Percentiles rank a stretch among this genome's conserved stretches.
Conservation (phyloP, 2,888 invertebrate genomes). For the Caenorhabditis virilis region DNA sequence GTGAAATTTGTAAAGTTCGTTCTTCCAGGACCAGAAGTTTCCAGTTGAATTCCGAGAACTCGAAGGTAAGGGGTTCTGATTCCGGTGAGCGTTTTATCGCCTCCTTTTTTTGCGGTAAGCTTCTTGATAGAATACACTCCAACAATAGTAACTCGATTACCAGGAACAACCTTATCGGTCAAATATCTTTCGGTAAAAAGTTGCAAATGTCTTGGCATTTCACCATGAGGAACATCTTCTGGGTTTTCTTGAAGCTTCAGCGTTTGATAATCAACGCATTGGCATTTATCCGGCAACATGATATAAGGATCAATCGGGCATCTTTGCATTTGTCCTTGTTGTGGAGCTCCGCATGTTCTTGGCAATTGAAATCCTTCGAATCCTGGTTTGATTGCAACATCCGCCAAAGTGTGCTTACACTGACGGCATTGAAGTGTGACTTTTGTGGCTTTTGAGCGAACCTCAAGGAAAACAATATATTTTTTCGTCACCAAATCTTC, state of each 20-base stretch:
- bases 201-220: slow-evolving; percentile 93
- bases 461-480: too few relatives aligned
- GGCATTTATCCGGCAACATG: slow-evolving; percentile 95
- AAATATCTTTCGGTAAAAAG: slow-evolving; percentile 85
- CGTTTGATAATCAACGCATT: slow-evolving; percentile 95
- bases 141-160: slow-evolving; percentile 84
- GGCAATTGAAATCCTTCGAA: slow-evolving; percentile 94
- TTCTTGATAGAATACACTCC: slow-evolving; percentile 97
- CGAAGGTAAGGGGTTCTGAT: slow-evolving; percentile 92
- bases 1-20: slow-evolving; percentile 52
- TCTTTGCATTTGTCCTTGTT: slow-evolving; percentile 82
- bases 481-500: too few relatives aligned
- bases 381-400: slow-evolving; percentile 89
- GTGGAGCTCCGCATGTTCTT: slow-evolving; percentile 89
- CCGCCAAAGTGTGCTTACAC: slow-evolving; percentile 86
- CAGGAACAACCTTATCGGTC: slow-evolving; percentile 80
- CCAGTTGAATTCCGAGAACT: slow-evolving; percentile 87
- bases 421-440: slow-evolving; percentile 92
- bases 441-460: slow-evolving; percentile 91
- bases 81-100: slow-evolving; percentile 76
- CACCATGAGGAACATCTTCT: slow-evolving; percentile 91
- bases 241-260: slow-evolving; percentile 84
- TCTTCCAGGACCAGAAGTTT: slow-evolving; percentile 73
- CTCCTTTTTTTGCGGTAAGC: slow-evolving; percentile 69
- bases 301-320: slow-evolving; percentile 97